Conservation (phyloP, 2,888 invertebrate species). For the Yponomeuta sedellus region DNA sequence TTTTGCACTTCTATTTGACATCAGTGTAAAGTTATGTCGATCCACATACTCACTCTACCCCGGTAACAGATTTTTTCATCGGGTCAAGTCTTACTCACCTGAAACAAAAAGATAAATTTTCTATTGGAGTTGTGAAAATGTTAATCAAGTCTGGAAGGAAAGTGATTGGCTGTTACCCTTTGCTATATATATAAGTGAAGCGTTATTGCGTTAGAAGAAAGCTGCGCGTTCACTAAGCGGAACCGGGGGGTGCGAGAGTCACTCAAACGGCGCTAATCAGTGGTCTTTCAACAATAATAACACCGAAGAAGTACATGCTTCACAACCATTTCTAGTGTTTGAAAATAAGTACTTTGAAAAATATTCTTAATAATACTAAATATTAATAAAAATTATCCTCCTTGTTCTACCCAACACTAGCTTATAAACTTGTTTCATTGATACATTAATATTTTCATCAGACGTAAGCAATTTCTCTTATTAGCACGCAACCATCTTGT, state of each 20-base stretch:
- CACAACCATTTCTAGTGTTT: no score
- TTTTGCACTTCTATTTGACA: background rate
- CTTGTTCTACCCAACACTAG: no score
- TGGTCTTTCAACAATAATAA: no score
- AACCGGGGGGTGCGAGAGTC: background rate
- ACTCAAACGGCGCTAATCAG: no score
- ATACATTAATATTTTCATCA: constrained; percentile 14
- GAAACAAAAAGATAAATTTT: no score
- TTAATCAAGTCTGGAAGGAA: background rate
- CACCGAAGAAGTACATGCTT: no score
- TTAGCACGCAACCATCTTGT: constrained; percentile 43
- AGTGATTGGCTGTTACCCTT: background rate
- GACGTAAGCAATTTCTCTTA: constrained; percentile 41
- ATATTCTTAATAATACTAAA: no score
- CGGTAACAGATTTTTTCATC: background rate
- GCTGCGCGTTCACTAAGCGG: background rate
- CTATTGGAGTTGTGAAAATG: background rate
- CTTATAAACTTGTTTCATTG: constrained; percentile 16
- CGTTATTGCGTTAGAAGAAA: background rate
- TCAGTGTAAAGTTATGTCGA: background rate
- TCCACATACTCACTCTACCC: background rate
- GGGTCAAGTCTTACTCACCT: background rate
- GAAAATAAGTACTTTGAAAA: no score
- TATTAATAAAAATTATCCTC: no score
- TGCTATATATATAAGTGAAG: background rate